Evolutionary conservation across 2,888 invertebrate species (phyloP).

Genomic region (Drosophila conformis): DNA sequence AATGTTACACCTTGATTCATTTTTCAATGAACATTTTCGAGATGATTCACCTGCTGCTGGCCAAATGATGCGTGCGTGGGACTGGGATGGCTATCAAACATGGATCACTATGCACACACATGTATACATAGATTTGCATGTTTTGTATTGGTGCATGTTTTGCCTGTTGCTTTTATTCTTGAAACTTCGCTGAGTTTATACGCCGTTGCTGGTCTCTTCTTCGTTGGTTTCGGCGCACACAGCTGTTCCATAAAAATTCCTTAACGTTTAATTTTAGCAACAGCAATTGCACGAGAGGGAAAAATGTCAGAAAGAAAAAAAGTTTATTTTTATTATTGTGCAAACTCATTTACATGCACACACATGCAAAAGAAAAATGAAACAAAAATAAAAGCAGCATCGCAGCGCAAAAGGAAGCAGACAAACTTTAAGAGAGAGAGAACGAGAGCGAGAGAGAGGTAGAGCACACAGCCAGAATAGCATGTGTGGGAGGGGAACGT

Average conservation of each 20-base stretch:
- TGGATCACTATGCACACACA: constrained; percentile 36
- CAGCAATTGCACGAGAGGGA: constrained; percentile 62
- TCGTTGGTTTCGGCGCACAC: constrained; percentile 52
- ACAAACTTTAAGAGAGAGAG: constrained; percentile 49
- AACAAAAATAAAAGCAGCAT: constrained; percentile 39
- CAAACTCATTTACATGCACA: constrained; percentile 63
- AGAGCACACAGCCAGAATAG: constrained; percentile 12
- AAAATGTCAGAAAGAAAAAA: constrained; percentile 55
- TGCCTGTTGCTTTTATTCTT: constrained; percentile 63
- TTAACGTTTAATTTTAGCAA: constrained; percentile 64
- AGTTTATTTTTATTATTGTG: constrained; percentile 64
- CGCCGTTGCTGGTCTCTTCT: constrained; percentile 37
- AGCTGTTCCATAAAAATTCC: constrained; percentile 78
- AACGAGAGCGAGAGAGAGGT: constrained; percentile 5
- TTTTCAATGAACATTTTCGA: constrained; percentile 25
- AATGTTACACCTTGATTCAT: constrained; percentile 18
- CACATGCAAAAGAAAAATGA: constrained; percentile 35
- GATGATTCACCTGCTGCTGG: constrained; percentile 60
- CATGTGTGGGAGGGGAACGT: constrained; percentile 51
- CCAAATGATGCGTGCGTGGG: constrained; percentile 45
- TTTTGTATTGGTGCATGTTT: constrained; percentile 15
- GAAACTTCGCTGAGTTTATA: constrained; percentile 64
- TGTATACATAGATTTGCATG: constrained; percentile 1
- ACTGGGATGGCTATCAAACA: constrained; percentile 50
- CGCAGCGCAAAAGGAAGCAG: constrained; percentile 47